Conservation (phyloP, 1,140 invertebrate species). For the Anastatus disparis region DNA sequence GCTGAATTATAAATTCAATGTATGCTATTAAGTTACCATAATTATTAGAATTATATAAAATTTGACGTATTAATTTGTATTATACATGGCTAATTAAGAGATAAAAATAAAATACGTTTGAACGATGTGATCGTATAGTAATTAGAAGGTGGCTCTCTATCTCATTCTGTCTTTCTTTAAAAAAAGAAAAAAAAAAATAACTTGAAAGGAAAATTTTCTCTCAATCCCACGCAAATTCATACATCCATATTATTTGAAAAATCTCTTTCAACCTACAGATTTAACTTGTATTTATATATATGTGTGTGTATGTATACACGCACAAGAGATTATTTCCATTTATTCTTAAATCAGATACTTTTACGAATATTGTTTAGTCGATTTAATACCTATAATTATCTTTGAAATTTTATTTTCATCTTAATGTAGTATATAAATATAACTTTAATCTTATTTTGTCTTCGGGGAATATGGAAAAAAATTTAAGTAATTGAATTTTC, state of each 20-base stretch:
- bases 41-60: neutral
- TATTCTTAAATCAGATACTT: conserved; percentile 27
- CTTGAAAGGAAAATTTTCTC: conserved; percentile 29
- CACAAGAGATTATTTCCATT: conserved; percentile 17
- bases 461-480: too few relatives aligned
- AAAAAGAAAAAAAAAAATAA: too few relatives aligned
- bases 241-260: neutral
- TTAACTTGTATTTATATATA: too few relatives aligned
- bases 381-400: conserved; percentile 27
- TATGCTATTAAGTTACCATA: neutral
- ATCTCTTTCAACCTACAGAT: conserved; percentile 7
- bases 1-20: too few relatives aligned
- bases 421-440: too few relatives aligned
- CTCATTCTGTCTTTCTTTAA: too few relatives aligned
- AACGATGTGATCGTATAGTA: conserved; percentile 1
- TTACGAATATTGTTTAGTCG: conserved; percentile 33
- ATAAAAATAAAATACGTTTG: conserved; percentile 23
- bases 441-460: too few relatives aligned
- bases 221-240: conserved; percentile 5
- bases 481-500: conserved; percentile 21
- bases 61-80: too few relatives aligned
- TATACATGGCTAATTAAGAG: conserved; percentile 18
- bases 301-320: too few relatives aligned
- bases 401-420: neutral
- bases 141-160: conserved; percentile 30